Evolutionary conservation across 2,113 vertebrate species (phyloP), one percentile per base, ranked within the genome.

Genomic region (Gnathonemus echidnorhynchus): DNA sequence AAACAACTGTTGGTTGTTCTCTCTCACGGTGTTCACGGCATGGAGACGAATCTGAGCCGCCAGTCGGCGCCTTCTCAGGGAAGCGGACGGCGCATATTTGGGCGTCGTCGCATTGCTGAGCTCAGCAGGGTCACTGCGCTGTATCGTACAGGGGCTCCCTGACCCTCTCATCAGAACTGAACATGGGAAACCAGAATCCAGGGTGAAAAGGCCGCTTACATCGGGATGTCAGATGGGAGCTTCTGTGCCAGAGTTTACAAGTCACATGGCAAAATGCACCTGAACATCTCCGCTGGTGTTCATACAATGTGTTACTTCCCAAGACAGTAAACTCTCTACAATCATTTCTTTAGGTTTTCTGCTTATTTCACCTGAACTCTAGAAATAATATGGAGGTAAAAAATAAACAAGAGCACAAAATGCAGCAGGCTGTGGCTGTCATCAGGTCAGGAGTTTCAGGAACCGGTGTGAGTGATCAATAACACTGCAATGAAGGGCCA

Each of bases 241-340:
- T 97, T 97, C 97, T 97, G 96, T 96, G 96, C 97, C 94, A 97
- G 95, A 97, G 87, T 93, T 95, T 90, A 92, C 92, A 93, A 93
- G 93, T 95, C 90, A 92, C 92, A 50, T 94, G 94, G 95, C 94
- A 94, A 95, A 95, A 92, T 95, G 92, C 94, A 95, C 95, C 93
- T 94, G 13, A 90, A 94, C 53, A 93, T 95, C 92, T 95, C 94
- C 95, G 95, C 95, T 96, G 95, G 96, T 94, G 95, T 96, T 95
- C 94, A 86, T 42, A 92, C 94, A 94, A 35, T 94, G 53, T 66
- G 19, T 88, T 88, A 91, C 84, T 94, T 92, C 94, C 95, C 95
- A 94, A 92, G 93, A 93, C 94, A 95, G 95, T 96, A 96, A 96
- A 95, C 95, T 93, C 90, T 93, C 42, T 62, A 90, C 87, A 0